Conservation (phyloP, 2,113 vertebrate species). For the Bubo blakistoni region DNA sequence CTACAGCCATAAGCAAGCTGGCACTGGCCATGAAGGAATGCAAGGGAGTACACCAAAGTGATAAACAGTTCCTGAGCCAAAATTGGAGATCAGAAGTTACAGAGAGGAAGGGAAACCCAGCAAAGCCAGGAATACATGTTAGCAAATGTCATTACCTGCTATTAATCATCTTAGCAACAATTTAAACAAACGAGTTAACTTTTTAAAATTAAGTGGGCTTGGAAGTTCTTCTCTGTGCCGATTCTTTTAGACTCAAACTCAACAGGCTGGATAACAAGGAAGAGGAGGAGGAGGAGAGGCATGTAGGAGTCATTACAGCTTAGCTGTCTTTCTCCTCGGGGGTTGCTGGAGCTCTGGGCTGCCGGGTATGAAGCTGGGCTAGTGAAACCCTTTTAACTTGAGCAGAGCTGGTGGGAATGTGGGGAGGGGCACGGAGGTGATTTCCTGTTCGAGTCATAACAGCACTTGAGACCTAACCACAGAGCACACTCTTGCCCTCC, state of each 20-base stretch:
- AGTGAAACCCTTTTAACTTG: neutral
- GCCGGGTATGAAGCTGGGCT: neutral
- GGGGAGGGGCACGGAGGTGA: neutral
- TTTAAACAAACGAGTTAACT: neutral
- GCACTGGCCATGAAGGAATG: neutral
- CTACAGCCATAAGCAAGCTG: neutral
- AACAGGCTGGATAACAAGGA: neutral
- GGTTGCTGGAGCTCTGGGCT: neutral
- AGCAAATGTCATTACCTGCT: neutral
- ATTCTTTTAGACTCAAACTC: neutral
- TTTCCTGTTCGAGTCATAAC: conserved; percentile 35
- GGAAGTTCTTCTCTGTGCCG: neutral
- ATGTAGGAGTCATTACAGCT: rapidly evolving
- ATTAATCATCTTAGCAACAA: neutral
- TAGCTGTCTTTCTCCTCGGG: neutral
- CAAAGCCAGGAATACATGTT: neutral
- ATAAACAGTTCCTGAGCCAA: neutral
- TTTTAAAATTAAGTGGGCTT: neutral
- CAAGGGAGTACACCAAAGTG: neutral
- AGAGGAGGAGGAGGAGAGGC: neutral
- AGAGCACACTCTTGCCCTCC: neutral
- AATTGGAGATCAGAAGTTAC: neutral
- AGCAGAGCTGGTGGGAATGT: neutral
- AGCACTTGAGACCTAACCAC: neutral
- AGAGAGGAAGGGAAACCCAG: neutral